Percentiles rank a stretch among this genome's conserved stretches.
phyloP scores from a whole-genome alignment of 1,140 invertebrate species.

The Catajapyx aquilonaris region DNA sequence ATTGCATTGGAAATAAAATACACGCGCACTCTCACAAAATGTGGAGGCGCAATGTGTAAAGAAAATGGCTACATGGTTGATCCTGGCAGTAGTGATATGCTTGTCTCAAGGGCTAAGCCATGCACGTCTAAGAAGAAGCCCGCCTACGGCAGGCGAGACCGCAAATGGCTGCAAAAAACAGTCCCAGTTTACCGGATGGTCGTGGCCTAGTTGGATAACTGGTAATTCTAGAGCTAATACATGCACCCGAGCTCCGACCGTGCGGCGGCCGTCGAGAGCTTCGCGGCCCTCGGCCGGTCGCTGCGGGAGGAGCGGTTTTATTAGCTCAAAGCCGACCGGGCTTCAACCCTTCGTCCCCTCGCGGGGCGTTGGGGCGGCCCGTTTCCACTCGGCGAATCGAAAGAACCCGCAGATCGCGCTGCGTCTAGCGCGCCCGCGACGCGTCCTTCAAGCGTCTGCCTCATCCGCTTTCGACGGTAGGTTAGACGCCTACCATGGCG shows the following conservation, averaged over 20 bases:
- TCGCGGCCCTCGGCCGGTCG: not conserved
- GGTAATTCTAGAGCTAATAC: not conserved
- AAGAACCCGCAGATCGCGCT: not conserved
- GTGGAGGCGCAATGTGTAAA: constrained; percentile 3
- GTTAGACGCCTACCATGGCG: not conserved
- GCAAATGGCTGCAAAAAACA: not conserved
- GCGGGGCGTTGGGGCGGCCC: not conserved
- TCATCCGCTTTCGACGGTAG: not conserved
- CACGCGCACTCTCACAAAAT: too few species aligned
- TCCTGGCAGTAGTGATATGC: constrained; percentile 34
- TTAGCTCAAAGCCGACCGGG: not conserved
- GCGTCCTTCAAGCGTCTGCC: not conserved
- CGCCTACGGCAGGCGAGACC: constrained; percentile 1
- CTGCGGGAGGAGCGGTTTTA: not conserved
- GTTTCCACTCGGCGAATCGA: not conserved
- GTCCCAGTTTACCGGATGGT: not conserved
- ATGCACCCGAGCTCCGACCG: not conserved
- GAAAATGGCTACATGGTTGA: constrained; percentile 25
- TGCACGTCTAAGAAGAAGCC: constrained; percentile 21
- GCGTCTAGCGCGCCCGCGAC: not conserved
- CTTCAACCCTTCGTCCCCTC: not conserved
- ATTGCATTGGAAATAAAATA: too few species aligned
- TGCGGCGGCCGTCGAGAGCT: too few species aligned
- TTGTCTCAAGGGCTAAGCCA: constrained; percentile 37
- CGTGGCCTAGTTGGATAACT: constrained; percentile 1